These are phyloP conservation scores for Bombus sylvicola DNA, from an alignment of 1,140 invertebrate genomes.

Conservation along the genomic window DNA sequence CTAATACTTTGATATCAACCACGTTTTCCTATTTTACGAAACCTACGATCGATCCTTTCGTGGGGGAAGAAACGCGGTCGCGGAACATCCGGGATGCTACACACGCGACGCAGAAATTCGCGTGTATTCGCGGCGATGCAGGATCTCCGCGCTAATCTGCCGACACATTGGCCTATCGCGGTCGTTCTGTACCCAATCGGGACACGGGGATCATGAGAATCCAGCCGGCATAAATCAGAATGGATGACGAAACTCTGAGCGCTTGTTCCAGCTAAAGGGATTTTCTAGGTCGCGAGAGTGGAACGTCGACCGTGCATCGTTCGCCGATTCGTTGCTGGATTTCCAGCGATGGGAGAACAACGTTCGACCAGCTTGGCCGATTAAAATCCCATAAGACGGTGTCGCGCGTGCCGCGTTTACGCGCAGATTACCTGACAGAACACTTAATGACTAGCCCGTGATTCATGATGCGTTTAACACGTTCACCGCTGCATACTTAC, in stretches of 20 bases:
- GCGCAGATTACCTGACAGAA: slow-evolving; percentile 56
- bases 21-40: background rate
- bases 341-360: slow-evolving; percentile 28
- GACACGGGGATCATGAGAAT: slow-evolving; percentile 43
- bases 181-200: slow-evolving; percentile 36
- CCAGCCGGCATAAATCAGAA: slow-evolving; percentile 63
- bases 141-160: slow-evolving; percentile 31
- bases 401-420: slow-evolving; percentile 64
- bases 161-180: slow-evolving; percentile 48
- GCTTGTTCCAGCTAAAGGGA: slow-evolving; percentile 63
- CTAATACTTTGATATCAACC: accelerated
- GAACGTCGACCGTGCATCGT: slow-evolving; percentile 39
- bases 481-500: background rate
- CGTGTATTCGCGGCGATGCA: background rate
- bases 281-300: slow-evolving; percentile 63
- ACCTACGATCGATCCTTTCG: background rate
- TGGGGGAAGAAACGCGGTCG: slow-evolving; percentile 19
- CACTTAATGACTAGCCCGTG: slow-evolving; percentile 58
- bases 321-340: slow-evolving; percentile 17
- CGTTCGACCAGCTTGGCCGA: slow-evolving; percentile 41
- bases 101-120: slow-evolving; percentile 36
- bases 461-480: slow-evolving; percentile 73
- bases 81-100: slow-evolving; percentile 24
- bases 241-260: slow-evolving; percentile 63
- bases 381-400: slow-evolving; percentile 74